These are phyloP conservation scores for Sarcophaga peregrina DNA, from an alignment of 1,140 invertebrate genomes.

Conservation along the genomic window DNA sequence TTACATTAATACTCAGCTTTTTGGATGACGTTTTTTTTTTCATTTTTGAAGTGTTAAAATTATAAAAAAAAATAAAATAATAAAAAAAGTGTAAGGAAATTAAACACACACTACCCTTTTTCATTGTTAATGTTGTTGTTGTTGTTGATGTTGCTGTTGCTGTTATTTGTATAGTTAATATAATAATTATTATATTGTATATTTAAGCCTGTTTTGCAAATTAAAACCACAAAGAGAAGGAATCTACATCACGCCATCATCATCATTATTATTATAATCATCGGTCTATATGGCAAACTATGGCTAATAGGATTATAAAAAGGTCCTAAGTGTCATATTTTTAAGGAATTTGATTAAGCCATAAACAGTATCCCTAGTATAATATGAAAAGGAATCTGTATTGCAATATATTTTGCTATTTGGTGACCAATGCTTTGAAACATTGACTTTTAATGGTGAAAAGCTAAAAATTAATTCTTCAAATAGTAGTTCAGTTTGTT, in stretches of 20 bases:
- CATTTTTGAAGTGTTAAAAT: background rate
- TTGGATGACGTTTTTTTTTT: background rate
- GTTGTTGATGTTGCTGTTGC: background rate
- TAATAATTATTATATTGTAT: conserved; percentile 15
- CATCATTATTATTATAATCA: background rate
- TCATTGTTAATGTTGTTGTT: background rate
- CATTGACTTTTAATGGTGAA: too few species aligned
- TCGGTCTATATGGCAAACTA: too few species aligned
- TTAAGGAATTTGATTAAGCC: too few species aligned
- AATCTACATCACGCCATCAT: background rate
- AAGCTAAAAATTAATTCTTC: too few species aligned
- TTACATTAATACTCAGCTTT: conserved; percentile 17
- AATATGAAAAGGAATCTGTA: too few species aligned
- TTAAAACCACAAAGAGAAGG: background rate
- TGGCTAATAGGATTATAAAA: too few species aligned
- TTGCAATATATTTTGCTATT: too few species aligned
- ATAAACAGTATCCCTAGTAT: too few species aligned
- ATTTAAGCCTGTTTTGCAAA: conserved; percentile 17
- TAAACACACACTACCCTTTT: too few species aligned
- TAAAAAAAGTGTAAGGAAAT: background rate
- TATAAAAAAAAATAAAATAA: background rate
- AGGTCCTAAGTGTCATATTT: too few species aligned
- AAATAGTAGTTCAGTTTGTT: too few species aligned
- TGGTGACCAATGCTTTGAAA: too few species aligned
- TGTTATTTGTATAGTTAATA: background rate